Evolutionary conservation across 2,888 invertebrate species (phyloP), one percentile per base, ranked within the genome.

Genomic region (Caenorhabditis japonica): DNA sequence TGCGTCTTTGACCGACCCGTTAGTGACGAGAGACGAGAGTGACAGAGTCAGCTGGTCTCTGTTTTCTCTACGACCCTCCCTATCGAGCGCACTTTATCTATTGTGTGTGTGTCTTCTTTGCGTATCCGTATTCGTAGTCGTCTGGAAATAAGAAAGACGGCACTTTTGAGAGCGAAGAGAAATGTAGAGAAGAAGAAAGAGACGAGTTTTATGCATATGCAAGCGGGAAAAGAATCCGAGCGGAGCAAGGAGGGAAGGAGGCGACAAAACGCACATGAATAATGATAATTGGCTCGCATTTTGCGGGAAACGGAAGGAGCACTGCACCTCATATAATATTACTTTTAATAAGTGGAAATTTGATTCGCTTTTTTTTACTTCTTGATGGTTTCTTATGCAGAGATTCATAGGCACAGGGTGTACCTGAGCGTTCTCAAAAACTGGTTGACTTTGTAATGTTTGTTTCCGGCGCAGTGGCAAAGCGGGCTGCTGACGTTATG

Each of bases 201-300:
- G 30, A 46, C 3, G 23, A 23, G n/a, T 17, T 36, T 13, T 3
- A 7, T 12, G 4, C 8, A 30, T 27, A 30, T 12, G 23, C 4
- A 25, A 23, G 47, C 21, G 25, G 8, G 47, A 46, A 30, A 46
- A 46, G 47, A 33, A 23, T 19, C n/a, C n/a, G 34, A 15, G 13
- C 8, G 8, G 51, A 8, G 3, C 4, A 21, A 33, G n/a, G 34
- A 36, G 13, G 21, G 51, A 5, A 53, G 39, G 39, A 38, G 38
- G 52, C 36, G 68, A 25, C 43, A 51, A 44, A 52, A 59, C 53
- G 68, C 52, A 68, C 58, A 56, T 64, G 64, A 56, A 56, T 55
- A 64, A 64, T 49, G 62, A 64, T 62, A 53, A 53, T 56, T 56
- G 64, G 62, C 62, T 64, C 47, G 34, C 51, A 46, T 68, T 68